These are phyloP conservation scores for Tyto alba DNA, from an alignment of 2,113 vertebrate genomes.

Conservation along the genomic window DNA sequence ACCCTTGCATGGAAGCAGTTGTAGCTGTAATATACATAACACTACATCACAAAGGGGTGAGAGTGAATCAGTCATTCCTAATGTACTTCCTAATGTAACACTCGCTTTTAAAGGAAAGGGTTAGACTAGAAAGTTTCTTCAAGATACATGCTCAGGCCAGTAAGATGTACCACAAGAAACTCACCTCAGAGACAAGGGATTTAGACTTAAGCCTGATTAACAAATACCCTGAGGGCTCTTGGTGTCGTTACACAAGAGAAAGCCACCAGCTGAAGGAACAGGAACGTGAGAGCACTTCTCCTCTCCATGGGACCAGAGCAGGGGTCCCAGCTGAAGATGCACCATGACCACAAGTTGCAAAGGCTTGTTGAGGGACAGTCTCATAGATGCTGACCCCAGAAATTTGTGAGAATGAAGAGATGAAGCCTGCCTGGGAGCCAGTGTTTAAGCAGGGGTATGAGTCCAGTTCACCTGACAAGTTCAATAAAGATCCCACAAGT, in stretches of 20 bases:
- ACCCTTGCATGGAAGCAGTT: neutral
- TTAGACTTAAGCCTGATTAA: neutral
- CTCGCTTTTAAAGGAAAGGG: neutral
- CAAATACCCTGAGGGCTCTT: neutral
- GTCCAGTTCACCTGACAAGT: neutral
- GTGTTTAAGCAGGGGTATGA: neutral
- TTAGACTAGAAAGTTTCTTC: neutral
- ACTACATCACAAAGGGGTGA: neutral
- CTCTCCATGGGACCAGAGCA: neutral
- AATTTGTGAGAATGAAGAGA: neutral
- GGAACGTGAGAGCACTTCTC: neutral
- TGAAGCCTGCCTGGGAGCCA: neutral
- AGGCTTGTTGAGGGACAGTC: neutral
- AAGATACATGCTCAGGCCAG: neutral
- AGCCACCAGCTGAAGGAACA: fast-evolving
- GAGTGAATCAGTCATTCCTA: neutral
- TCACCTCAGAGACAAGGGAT: neutral
- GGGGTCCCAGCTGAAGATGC: neutral
- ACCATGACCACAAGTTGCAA: neutral
- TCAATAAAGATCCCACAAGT: neutral
- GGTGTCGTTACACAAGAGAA: neutral
- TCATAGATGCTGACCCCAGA: neutral
- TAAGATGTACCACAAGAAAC: neutral
- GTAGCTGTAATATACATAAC: neutral
- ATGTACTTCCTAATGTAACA: neutral